phyloP scores from a whole-genome alignment of 2,888 invertebrate species.

The Synergus itoensis region DNA sequence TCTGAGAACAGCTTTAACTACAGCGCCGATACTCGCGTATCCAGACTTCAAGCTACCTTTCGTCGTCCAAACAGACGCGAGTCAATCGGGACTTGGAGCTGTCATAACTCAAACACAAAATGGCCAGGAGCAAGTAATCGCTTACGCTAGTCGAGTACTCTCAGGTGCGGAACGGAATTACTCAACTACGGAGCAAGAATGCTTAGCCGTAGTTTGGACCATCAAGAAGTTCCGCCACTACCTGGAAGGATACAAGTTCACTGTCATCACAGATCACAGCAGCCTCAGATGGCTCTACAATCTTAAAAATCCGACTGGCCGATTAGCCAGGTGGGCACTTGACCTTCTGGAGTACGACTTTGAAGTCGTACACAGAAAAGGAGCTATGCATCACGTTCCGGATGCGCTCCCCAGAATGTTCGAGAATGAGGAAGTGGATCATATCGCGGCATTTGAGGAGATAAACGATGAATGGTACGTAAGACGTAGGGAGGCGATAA shows the following conservation, averaged over 20 bases:
- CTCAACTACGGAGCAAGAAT: conserved; percentile 51
- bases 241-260: conserved; percentile 50
- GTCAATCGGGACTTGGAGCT: conserved; percentile 44
- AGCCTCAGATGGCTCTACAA: conserved; percentile 49
- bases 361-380: conserved; percentile 45
- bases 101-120: conserved; percentile 45
- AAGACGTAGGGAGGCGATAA: background rate
- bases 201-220: conserved; percentile 51
- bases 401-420: conserved; percentile 50
- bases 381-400: conserved; percentile 46
- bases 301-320: conserved; percentile 46
- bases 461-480: background rate
- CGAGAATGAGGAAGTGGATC: background rate
- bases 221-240: conserved; percentile 46
- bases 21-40: background rate
- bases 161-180: conserved; percentile 49
- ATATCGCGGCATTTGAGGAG: background rate
- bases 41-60: conserved; percentile 42
- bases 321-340: conserved; percentile 58
- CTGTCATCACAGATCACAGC: conserved; percentile 58
- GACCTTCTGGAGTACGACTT: conserved; percentile 50
- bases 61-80: conserved; percentile 49
- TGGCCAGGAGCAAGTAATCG: conserved; percentile 49
- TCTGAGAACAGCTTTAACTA: background rate
- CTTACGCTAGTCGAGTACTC: conserved; percentile 53